phyloP scores from a whole-genome alignment of 2,113 vertebrate genomes.

The Gallinago undulata region DNA sequence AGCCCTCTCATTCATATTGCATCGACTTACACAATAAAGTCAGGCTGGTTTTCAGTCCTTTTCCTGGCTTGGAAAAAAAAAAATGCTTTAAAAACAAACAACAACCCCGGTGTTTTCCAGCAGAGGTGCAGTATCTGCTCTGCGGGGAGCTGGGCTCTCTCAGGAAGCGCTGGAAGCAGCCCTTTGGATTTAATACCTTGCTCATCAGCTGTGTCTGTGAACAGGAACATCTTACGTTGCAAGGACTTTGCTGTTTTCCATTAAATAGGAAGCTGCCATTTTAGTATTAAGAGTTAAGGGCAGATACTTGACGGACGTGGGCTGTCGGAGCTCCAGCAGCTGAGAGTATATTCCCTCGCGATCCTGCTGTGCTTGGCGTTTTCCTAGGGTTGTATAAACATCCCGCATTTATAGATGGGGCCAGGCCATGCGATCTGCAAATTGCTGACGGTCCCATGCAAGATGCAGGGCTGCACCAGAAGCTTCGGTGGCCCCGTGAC shows the following conservation, averaged over 20 bases:
- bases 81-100: not conserved
- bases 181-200: not conserved
- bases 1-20: not conserved
- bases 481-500: not conserved
- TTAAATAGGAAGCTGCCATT: not conserved
- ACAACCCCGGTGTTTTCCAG: not conserved
- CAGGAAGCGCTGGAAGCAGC: not conserved
- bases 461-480: not conserved
- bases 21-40: not conserved
- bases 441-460: not conserved
- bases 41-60: not conserved
- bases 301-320: not conserved
- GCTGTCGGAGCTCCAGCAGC: not conserved
- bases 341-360: not conserved
- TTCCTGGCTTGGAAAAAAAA: not conserved
- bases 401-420: not conserved
- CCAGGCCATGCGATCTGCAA: not conserved
- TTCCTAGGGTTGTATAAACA: slow-evolving; percentile 6
- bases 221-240: not conserved
- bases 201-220: not conserved
- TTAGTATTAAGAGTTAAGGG: not conserved
- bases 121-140: not conserved
- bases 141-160: not conserved
- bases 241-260: not conserved
- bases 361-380: not conserved